Base-by-base conservation (phyloP, 53 echinoderm and acorn worm species). In the Holothuria leucospilota region DNA sequence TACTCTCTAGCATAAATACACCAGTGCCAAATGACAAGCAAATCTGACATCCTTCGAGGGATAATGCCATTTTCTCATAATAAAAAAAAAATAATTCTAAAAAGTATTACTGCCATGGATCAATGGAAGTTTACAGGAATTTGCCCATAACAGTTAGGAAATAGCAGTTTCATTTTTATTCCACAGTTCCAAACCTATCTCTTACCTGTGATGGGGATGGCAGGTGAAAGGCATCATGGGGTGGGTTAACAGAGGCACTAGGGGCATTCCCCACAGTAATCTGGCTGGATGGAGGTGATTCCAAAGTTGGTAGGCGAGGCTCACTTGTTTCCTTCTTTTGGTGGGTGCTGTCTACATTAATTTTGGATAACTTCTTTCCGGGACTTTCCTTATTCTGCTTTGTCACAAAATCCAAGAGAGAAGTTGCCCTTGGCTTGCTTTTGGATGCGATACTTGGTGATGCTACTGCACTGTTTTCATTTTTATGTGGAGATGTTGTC, bases 141-240 rank as follows among this genome's bases (percentile, higher is more conserved):
- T 34, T 3, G 34, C 34, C 49, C 49, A 49, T 16, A 16, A 12
- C 56, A 1, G 56, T 56, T 4, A 18, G 56, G 18, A 4, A 56
- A 56, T 1, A 56, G 56, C 56, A 3, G 16, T 56, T 56, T 16
- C 18, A 18, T 56, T 2, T 56, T 56, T 16, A 15, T 0, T 56
- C 4, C 15, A 56, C 4, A 18, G 18, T 16, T 56, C 16, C 4
- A 0, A 56, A 56, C 0, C 18, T 13, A 2, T 8, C 29, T 30
- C 60, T 80, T 38, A 80, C 91, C 88, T 91, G 93, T 51, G 93
- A 96, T 25, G 96, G 96, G 13, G 96, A 94, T 0, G 96, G 96
- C 34, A 96, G 56, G 61, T 30, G 28, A 60, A 51, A 59, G 39
- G 23, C 73, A 73, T 24, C 38, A 23, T 38, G 20, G 16, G 16